phyloP scores from a whole-genome alignment of 2,797 vertebrate species.

The Myiotriccus ornatus region DNA sequence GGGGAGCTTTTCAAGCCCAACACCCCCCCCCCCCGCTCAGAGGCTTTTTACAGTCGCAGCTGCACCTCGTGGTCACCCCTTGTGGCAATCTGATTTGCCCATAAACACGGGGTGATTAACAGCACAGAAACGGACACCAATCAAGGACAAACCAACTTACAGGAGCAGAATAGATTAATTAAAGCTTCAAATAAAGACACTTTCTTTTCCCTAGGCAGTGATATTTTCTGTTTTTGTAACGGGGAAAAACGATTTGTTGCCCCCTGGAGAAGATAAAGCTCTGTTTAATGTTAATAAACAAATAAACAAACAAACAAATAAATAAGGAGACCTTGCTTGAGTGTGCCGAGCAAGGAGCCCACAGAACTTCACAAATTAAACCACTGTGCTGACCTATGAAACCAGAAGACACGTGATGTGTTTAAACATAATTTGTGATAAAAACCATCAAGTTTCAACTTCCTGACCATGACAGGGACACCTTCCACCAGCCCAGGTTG shows the following conservation, averaged over 20 bases:
- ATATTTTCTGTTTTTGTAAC: neutral
- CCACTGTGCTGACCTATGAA: neutral
- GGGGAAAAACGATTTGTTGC: neutral
- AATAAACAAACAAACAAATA: neutral
- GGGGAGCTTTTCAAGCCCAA: neutral
- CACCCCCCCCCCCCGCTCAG: neutral
- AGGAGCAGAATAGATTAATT: neutral
- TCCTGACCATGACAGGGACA: neutral
- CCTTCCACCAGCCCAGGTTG: neutral
- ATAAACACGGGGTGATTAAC: neutral
- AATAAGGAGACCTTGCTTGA: neutral
- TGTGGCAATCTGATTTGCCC: neutral
- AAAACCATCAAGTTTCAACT: neutral
- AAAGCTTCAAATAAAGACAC: neutral
- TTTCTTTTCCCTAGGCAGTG: neutral
- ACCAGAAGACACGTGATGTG: accelerated
- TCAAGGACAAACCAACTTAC: neutral
- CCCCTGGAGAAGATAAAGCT: neutral
- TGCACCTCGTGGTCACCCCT: neutral
- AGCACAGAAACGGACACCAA: accelerated
- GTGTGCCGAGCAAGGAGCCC: neutral
- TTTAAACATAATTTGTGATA: neutral
- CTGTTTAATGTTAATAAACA: neutral
- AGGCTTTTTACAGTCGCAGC: neutral
- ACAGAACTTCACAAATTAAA: neutral